A percentile compares a stretch with the other conserved stretches of the same genome.
Evolutionary conservation across 2,797 vertebrate genomes (phyloP).

Genomic region (Melanotaenia nigrans): DNA sequence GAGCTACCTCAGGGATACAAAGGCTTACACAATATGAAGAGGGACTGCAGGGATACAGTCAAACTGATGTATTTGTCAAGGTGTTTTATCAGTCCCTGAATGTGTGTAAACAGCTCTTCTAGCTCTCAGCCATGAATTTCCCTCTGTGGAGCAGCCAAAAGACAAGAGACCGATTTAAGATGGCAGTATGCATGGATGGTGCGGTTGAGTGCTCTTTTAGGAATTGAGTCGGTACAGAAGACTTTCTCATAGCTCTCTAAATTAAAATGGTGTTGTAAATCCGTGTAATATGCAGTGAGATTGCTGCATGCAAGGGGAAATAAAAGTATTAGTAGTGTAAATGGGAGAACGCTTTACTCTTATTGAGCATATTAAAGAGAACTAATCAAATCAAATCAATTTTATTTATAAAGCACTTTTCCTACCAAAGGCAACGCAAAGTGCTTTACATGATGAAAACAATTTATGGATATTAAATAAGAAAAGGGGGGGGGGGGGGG

Average conservation of each 20-base stretch:
- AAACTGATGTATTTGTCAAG: constrained; percentile 28
- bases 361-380: constrained; percentile 4
- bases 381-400: not conserved
- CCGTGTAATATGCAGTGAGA: constrained; percentile 59
- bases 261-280: constrained; percentile 67
- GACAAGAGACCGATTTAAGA: constrained; percentile 54
- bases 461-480: no score
- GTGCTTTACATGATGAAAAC: no score
- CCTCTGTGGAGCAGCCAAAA: constrained; percentile 44
- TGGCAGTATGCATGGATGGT: not conserved
- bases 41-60: constrained; percentile 19
- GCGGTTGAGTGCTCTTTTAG: not conserved
- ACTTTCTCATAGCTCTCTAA: constrained; percentile 36
- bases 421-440: no score
- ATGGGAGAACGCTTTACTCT: constrained; percentile 18
- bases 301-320: constrained; percentile 32
- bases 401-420: no score
- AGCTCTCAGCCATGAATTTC: constrained; percentile 33
- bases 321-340: constrained; percentile 26
- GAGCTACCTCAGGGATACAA: constrained; percentile 24
- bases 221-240: constrained; percentile 42
- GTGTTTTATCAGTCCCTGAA: constrained; percentile 23
- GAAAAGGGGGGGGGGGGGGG: no score
- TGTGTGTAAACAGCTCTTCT: constrained; percentile 17
- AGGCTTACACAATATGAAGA: constrained; percentile 35